Percentiles rank a stretch among this genome's conserved stretches.
phyloP scores from a whole-genome alignment of 2,888 invertebrate genomes.

The Spilarctia lutea region DNA sequence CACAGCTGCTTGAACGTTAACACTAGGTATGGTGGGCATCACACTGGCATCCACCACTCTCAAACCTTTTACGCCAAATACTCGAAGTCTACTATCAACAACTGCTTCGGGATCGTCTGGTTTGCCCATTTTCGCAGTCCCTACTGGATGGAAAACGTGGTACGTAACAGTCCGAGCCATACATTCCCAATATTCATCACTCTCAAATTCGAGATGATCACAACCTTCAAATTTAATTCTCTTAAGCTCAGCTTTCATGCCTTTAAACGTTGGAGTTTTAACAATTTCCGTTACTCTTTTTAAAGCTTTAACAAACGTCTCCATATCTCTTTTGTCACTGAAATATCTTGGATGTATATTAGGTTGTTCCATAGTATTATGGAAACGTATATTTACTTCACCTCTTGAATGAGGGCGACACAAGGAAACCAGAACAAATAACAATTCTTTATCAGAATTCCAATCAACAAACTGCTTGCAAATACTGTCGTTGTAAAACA shows the following conservation, averaged over 20 bases:
- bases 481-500: conserved; percentile 70
- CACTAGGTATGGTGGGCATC: conserved; percentile 80
- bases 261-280: conserved; percentile 68
- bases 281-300: conserved; percentile 70
- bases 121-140: conserved; percentile 79
- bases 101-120: conserved; percentile 65
- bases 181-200: conserved; percentile 78
- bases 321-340: conserved; percentile 71
- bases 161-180: conserved; percentile 77
- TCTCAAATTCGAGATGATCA: conserved; percentile 65
- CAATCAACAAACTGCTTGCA: conserved; percentile 73
- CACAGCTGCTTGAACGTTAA: conserved; percentile 76
- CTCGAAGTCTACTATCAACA: conserved; percentile 68
- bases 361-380: conserved; percentile 68
- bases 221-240: conserved; percentile 72
- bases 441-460: conserved; percentile 72
- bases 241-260: conserved; percentile 67
- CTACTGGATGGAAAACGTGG: conserved; percentile 80
- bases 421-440: conserved; percentile 74
- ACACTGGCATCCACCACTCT: conserved; percentile 79
- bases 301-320: conserved; percentile 67
- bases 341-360: conserved; percentile 77
- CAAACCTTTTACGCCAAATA: conserved; percentile 66
- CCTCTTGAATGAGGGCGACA: conserved; percentile 77
- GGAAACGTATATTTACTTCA: conserved; percentile 66